Percentiles rank a stretch among this genome's conserved stretches.
These are phyloP conservation scores for Crepidodera aurea DNA, from an alignment of 2,888 invertebrate species.

Conservation along the genomic window DNA sequence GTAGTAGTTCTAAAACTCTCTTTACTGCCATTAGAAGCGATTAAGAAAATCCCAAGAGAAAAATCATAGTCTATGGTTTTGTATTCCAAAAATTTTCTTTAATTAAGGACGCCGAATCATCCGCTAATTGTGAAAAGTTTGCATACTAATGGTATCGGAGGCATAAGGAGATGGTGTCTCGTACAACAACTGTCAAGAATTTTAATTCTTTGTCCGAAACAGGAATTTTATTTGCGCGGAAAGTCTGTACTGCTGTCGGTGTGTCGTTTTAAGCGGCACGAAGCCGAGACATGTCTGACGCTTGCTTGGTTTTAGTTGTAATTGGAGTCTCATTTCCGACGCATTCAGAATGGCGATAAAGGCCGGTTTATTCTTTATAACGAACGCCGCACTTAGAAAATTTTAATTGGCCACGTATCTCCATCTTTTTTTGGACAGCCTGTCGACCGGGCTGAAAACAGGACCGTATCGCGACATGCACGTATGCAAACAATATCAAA, in stretches of 20 bases:
- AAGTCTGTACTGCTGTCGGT: conserved; percentile 54
- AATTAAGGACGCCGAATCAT: conserved; percentile 43
- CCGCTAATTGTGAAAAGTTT: conserved; percentile 43
- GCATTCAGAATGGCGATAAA: conserved; percentile 62
- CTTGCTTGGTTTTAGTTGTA: conserved; percentile 59
- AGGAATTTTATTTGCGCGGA: conserved; percentile 59
- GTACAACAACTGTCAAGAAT: conserved; percentile 58
- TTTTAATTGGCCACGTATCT: conserved; percentile 61
- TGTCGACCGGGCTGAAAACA: conserved; percentile 28
- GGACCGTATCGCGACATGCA: conserved; percentile 13
- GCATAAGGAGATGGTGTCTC: conserved; percentile 44
- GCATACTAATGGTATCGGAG: conserved; percentile 41
- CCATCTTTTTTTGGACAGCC: conserved; percentile 58
- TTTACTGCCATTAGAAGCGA: not conserved
- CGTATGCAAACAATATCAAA: not conserved
- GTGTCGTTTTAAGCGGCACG: conserved; percentile 58
- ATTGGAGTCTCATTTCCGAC: conserved; percentile 63
- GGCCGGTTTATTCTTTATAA: conserved; percentile 59
- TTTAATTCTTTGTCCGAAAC: conserved; percentile 58
- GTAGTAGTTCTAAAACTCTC: not conserved
- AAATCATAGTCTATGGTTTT: conserved; percentile 31
- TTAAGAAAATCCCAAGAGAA: conserved; percentile 25
- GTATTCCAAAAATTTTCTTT: conserved; percentile 41
- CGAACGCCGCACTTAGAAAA: conserved; percentile 60
- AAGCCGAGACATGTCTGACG: conserved; percentile 60